A percentile compares a stretch with the other conserved stretches of the same genome.
Evolutionary conservation across 1,140 invertebrate species (phyloP).

Genomic region (Euborellia annulipes): DNA sequence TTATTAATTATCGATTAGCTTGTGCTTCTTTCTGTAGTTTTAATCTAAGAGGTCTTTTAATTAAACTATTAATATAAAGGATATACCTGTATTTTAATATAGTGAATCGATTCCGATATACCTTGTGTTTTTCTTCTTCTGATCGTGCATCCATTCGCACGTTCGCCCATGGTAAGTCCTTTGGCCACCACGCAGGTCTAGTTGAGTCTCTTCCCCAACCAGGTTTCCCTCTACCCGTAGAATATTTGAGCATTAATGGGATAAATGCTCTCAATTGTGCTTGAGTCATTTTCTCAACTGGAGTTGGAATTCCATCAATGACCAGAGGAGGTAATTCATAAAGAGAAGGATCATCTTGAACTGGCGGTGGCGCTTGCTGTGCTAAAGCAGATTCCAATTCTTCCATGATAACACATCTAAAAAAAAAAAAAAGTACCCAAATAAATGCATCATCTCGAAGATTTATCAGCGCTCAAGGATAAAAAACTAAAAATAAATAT

Average conservation of each 20-base stretch:
- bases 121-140: conserved; percentile 95
- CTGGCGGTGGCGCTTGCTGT: conserved; percentile 82
- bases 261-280: conserved; percentile 92
- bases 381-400: conserved; percentile 84
- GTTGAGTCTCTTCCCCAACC: conserved; percentile 94
- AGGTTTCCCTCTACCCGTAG: conserved; percentile 88
- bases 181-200: conserved; percentile 92
- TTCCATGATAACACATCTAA: conserved; percentile 73
- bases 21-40: too few relatives aligned
- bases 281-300: conserved; percentile 98
- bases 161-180: conserved; percentile 93
- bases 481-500: conserved; percentile 2
- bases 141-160: conserved; percentile 91
- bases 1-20: too few relatives aligned
- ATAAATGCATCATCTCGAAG: too few relatives aligned
- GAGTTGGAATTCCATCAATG: conserved; percentile 94
- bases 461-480: conserved; percentile 49
- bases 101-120: conserved; percentile 24
- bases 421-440: neutral
- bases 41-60: too few relatives aligned
- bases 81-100: neutral
- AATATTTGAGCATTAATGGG: conserved; percentile 95
- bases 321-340: conserved; percentile 91
- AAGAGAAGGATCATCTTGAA: conserved; percentile 78
- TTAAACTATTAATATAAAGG: too few relatives aligned